phyloP scores from a whole-genome alignment of 2,888 invertebrate genomes.

The Ferdinandea cuprea region DNA sequence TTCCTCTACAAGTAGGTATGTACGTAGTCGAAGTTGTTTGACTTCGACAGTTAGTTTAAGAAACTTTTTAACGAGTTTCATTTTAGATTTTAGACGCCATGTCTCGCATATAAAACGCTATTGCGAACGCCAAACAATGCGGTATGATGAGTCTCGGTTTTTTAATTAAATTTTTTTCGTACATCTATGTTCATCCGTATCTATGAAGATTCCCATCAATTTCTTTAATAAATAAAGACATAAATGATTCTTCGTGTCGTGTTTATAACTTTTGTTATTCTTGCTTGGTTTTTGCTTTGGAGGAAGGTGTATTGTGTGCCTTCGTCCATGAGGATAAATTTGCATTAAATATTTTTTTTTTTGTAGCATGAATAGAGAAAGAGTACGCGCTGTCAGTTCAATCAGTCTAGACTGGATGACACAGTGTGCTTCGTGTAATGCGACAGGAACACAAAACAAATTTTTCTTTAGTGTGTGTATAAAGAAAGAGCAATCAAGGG shows the following conservation, averaged over 20 bases:
- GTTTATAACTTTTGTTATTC: conserved; percentile 4
- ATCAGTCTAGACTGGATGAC: conserved; percentile 48
- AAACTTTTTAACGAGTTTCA: too few species aligned
- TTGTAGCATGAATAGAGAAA: conserved; percentile 1
- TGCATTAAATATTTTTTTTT: too few species aligned
- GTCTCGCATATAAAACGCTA: conserved; percentile 16
- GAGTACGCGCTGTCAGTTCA: conserved; percentile 3
- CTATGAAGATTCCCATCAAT: not conserved
- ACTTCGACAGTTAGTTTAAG: too few species aligned
- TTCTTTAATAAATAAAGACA: not conserved
- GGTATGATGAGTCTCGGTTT: not conserved
- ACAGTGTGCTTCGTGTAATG: conserved; percentile 26
- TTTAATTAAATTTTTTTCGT: conserved; percentile 5
- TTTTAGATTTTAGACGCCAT: conserved; percentile 3
- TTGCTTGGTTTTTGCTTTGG: conserved; percentile 19
- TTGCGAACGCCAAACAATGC: conserved; percentile 31
- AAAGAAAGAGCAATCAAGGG: conserved; percentile 36
- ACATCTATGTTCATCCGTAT: not conserved
- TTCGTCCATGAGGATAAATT: not conserved
- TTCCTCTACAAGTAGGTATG: too few species aligned
- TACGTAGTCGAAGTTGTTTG: too few species aligned
- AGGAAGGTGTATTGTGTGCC: not conserved
- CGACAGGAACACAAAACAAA: not conserved
- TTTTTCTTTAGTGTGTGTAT: not conserved
- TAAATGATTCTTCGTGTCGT: conserved; percentile 7